These are phyloP conservation scores for Colinus virginianus DNA, from an alignment of 2,113 vertebrate species.

Conservation along the genomic window DNA sequence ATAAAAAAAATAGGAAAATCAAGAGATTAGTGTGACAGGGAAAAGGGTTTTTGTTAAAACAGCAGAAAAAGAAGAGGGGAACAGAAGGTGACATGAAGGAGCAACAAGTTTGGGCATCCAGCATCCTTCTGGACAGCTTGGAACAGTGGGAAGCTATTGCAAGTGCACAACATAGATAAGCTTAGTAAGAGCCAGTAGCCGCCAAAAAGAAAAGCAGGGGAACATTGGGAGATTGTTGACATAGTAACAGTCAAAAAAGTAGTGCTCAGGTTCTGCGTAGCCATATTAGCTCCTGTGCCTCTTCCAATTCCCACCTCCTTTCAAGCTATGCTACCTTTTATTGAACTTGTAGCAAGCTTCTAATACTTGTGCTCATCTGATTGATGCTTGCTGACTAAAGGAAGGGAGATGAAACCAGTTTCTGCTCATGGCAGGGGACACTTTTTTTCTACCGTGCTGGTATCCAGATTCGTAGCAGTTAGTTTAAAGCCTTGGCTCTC, in stretches of 20 bases:
- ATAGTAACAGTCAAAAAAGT: background rate
- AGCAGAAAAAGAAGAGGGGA: background rate
- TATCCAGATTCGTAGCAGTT: background rate
- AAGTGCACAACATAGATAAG: background rate
- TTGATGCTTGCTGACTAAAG: background rate
- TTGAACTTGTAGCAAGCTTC: background rate
- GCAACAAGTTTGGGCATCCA: background rate
- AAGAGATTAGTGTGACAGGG: background rate
- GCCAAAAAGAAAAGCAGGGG: background rate
- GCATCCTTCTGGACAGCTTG: background rate
- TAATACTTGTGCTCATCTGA: background rate
- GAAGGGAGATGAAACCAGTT: background rate
- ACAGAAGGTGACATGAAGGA: background rate
- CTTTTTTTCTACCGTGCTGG: background rate
- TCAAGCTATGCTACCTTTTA: background rate
- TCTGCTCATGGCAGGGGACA: accelerated
- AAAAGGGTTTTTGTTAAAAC: background rate
- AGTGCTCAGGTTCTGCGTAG: background rate
- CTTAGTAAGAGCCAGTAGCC: background rate
- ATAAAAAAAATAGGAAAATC: background rate
- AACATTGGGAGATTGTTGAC: background rate
- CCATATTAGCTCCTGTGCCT: background rate
- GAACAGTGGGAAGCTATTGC: background rate
- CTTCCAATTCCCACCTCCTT: background rate
- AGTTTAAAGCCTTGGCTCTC: background rate